Base-by-base conservation (phyloP, 2,113 vertebrate species). In the Ctenodactylus gundi region DNA sequence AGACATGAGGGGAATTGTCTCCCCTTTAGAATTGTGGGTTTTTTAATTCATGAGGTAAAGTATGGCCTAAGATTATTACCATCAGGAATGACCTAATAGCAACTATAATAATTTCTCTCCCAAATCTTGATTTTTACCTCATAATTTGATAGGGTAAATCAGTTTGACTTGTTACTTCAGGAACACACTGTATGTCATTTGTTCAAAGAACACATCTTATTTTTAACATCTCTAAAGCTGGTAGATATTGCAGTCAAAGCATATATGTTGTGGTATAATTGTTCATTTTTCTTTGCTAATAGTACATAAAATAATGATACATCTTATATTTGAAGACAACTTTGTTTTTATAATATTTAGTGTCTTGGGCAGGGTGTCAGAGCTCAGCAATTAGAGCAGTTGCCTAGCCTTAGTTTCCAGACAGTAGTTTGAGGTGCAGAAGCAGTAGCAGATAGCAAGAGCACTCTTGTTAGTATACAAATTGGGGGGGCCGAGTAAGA, bases 51-150 rank as follows among this genome's bases (percentile, higher is more conserved):
- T 64, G 44, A 87, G 29, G 23, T 60, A 6, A 58, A 80, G 12
- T 46, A 29, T 62, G 51, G 57, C 49, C 34, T 65, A 15, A 27
- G 1, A 0, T n/a, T 39, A 72, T 78, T 34, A 55, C 46, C 44
- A 31, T 72, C 64, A 84, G 72, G 34, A 77, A 72, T 88, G 78
- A 4, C 49, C n/a, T 78, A 18, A 51, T 27, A 49, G 20, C 77
- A 78, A 36, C 39, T 83, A 0, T 77, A 53, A 67, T 44, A 51
- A 36, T 84, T 78, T 80, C 29, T 83, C 70, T 93, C 87, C 67
- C 77, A 75, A 68, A 86, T 62, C 49, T 77, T 75, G 85, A 3
- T n/a, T 75, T 92, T 88, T 83, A 64, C 49, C 78, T 23, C 27
- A 53, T 76, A 53, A 81, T 85, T 85, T 80, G 27, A 58, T 36